Conservation (phyloP, 2,113 vertebrate genomes). For the Chauna torquata region DNA sequence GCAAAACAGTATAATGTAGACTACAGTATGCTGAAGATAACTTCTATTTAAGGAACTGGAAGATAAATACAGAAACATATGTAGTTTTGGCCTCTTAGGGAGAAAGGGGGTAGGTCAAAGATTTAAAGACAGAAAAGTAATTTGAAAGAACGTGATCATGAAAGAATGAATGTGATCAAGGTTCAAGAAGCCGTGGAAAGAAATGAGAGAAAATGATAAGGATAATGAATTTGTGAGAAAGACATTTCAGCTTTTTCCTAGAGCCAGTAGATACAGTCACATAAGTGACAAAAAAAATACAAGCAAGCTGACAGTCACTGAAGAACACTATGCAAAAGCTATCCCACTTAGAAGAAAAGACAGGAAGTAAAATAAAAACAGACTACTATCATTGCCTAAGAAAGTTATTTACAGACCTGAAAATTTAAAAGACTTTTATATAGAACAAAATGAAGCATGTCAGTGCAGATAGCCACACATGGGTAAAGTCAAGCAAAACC, state of each 20-base stretch:
- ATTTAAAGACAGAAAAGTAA: neutral
- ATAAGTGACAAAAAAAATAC: neutral
- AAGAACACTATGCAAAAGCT: neutral
- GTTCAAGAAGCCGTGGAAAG: conserved; percentile 7
- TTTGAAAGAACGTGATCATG: neutral
- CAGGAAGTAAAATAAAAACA: neutral
- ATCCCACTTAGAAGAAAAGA: neutral
- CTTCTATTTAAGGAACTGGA: neutral
- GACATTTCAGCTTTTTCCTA: neutral
- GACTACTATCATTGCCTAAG: neutral
- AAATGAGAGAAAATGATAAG: neutral
- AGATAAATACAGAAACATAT: neutral
- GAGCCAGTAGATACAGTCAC: neutral
- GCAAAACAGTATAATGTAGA: neutral
- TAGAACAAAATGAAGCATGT: neutral
- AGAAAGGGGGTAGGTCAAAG: neutral
- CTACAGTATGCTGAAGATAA: neutral
- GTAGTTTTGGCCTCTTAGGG: neutral
- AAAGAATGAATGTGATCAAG: neutral
- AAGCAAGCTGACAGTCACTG: neutral
- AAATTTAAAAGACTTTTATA: neutral
- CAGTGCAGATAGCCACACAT: neutral
- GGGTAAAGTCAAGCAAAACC: neutral
- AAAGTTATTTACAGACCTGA: neutral
- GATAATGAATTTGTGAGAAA: neutral